Evolutionary conservation across 1,140 invertebrate species (phyloP), one percentile per base, ranked within the genome.

Genomic region (Diprion similis): DNA sequence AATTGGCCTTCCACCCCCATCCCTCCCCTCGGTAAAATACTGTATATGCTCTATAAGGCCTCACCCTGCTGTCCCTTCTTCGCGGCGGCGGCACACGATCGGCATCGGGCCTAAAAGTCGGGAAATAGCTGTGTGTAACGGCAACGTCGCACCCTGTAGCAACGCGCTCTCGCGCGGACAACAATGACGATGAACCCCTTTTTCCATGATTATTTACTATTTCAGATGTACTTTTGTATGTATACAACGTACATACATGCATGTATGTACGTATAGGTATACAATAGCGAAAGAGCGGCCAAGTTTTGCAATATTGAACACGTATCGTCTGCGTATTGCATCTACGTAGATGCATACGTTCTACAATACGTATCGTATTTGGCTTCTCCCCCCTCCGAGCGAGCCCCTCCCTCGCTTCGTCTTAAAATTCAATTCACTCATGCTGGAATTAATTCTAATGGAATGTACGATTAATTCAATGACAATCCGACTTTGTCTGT

Each of bases 1-100:
- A 85, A 84, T 85, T 84, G 82, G 74, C 75, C 78, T 77, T 76
- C 81, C 79, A 84, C 83, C 84, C 84, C 79, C 79, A 80, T 69
- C 51, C 78, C 74, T 71, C 73, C 72, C 68, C 75, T 75, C 71
- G 73, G 71, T n/a, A 37, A 37, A 37, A 37, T 8, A 59, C 6
- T 6, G 51, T 4, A 13, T 4, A 59, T n/a, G 51, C 11, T 17
- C 51, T 17, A n/a, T 4, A 59, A 8, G 9, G 51, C 51, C 51
- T 59, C 51, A 59, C 51, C 51, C 51, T 59, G 11, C 51, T 37
- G 24, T 37, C 24, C 24, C 24, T 13, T 59, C 51, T 13, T 59
- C 51, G n/a, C n/a, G 51, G 51, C 51, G 9, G n/a, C n/a, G 51
- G 51, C 51, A 17, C n/a, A 59, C 11, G 51, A 59, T 59, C 51